Conservation (phyloP, 30 jellyfish, hydroid and myxozoan species). For the Pseudorhiza aurosa region DNA sequence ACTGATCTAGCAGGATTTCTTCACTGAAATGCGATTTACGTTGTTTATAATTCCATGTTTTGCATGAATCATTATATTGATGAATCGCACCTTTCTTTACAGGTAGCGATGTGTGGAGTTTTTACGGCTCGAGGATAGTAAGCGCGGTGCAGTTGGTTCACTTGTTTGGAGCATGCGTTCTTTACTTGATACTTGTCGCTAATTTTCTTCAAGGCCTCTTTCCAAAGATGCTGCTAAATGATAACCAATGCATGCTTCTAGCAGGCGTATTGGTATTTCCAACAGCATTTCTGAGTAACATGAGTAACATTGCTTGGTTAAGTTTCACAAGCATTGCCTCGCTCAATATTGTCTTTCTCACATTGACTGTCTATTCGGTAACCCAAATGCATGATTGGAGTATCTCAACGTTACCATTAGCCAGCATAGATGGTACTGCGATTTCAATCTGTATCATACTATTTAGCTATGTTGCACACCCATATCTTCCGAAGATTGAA, state of each 20-base stretch:
- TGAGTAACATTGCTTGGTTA: conserved; percentile 81
- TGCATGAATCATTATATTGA: no score
- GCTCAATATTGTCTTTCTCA: conserved; percentile 51
- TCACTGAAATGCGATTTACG: no score
- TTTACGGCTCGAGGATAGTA: conserved; percentile 72
- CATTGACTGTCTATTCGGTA: conserved; percentile 47
- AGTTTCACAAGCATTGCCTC: conserved; percentile 75
- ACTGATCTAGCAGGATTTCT: no score
- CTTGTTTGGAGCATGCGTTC: conserved; percentile 83
- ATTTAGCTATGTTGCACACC: conserved; percentile 88
- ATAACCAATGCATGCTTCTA: conserved; percentile 57
- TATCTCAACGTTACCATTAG: conserved; percentile 44
- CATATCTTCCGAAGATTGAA: conserved; percentile 82
- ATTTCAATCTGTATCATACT: conserved; percentile 76
- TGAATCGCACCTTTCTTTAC: background rate
- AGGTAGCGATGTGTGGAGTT: conserved; percentile 79
- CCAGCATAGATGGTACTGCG: conserved; percentile 62
- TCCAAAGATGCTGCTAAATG: conserved; percentile 45
- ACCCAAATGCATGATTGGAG: conserved; percentile 51
- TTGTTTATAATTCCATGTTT: no score
- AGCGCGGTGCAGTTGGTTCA: conserved; percentile 72
- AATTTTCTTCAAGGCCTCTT: conserved; percentile 66
- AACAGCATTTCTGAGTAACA: conserved; percentile 73
- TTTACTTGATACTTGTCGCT: conserved; percentile 71
- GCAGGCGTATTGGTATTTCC: conserved; percentile 86